Evolutionary conservation across 2,113 vertebrate species (phyloP).

Genomic region (Seriola quinqueradiata): DNA sequence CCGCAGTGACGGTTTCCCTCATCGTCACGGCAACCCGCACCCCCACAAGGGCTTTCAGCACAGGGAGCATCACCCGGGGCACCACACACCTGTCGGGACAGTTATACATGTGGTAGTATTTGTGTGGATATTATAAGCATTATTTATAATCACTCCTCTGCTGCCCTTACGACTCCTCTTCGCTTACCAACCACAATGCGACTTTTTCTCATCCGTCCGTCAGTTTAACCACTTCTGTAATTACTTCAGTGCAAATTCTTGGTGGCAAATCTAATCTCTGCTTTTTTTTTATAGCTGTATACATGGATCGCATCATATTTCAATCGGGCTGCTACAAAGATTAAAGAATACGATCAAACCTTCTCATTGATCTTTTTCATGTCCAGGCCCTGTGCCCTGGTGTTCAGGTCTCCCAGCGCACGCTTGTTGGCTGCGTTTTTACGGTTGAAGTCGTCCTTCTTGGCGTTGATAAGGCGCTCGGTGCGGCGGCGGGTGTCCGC

Average conservation of each 20-base stretch:
- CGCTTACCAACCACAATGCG: no score
- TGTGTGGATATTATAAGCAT: neutral
- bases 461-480: conserved; percentile 85
- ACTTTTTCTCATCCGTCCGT: no score
- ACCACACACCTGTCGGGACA: conserved; percentile 90
- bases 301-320: neutral
- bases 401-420: conserved; percentile 86
- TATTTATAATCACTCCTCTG: neutral
- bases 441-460: conserved; percentile 89
- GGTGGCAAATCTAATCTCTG: neutral
- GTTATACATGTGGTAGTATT: neutral
- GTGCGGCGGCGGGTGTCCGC: conserved; percentile 84
- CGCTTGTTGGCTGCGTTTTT: conserved; percentile 91
- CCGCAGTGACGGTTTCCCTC: conserved; percentile 92
- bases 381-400: conserved; percentile 81
- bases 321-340: neutral
- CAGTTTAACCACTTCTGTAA: neutral
- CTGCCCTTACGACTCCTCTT: no score
- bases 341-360: conserved; percentile 74
- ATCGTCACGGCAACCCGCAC: conserved; percentile 93
- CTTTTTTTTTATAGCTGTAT: neutral
- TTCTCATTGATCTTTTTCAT: conserved; percentile 92
- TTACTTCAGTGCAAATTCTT: neutral
- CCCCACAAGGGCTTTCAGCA: conserved; percentile 92
- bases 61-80: conserved; percentile 87